Base-by-base conservation (phyloP, 2,888 invertebrate species). In the Malthinus flaveolus region DNA sequence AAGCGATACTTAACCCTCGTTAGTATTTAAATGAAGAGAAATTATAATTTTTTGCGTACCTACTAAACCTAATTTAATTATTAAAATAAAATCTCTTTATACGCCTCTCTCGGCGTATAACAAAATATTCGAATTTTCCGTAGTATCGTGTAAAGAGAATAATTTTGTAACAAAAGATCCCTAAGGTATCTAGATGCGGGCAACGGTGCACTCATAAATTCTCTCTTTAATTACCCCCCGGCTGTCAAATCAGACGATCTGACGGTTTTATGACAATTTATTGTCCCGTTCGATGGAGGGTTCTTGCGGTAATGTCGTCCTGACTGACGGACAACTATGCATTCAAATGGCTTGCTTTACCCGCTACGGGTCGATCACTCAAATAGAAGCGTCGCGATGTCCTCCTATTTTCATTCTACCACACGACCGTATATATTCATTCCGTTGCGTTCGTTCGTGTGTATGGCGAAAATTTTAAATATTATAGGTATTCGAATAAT, bases 241-340 rank as follows among this genome's bases (percentile, higher is more conserved):
- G 76, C 78, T 79, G 86, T 86, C 86, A 86, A 85, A 85, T 85
- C 86, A 84, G 84, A 83, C 84, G 84, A 83, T 84, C 82, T 84
- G 86, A 86, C 86, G 85, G 85, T 86, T 86, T 86, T 86, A 86
- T 86, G 86, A 86, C 81, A 80, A 82, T 82, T 82, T 82, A 82
- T 79, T 75, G 78, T 75, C 79, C 77, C 82, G 81, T 82, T 82
- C 82, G 82, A 82, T 81, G 82, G 83, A 82, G 82, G 83, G 82
- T 77, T 75, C 73, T 71, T 73, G 75, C 78, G 72, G 77, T 78
- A 78, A 84, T 84, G 84, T 82, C 84, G 82, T 81, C 82, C 81
- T 85, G 85, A 86, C 84, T 86, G 86, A 86, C 85, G 82, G 85
- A 86, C 85, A 84, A 83, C 85, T 82, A 86, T 86, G 86, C 86